phyloP scores from a whole-genome alignment of 2,797 vertebrate species.

The Euthynnus affinis region DNA sequence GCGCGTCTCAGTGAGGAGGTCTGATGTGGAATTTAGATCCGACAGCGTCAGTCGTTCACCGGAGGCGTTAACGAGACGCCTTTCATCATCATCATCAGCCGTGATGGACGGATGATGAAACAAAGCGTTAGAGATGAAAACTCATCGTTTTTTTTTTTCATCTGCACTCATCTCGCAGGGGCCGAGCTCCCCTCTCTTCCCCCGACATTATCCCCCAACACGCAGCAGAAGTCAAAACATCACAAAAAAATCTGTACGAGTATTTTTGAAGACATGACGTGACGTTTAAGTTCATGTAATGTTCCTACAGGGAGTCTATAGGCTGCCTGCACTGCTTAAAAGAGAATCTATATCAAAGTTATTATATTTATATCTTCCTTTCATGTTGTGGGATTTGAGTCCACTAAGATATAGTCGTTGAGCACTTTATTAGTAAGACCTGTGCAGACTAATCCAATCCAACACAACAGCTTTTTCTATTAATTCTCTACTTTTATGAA shows the following conservation, averaged over 20 bases:
- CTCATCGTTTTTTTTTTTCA: slow-evolving; percentile 17
- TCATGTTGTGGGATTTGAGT: too few species aligned
- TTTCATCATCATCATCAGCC: slow-evolving; percentile 67
- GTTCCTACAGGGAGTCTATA: slow-evolving; percentile 6
- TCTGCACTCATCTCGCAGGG: slow-evolving; percentile 23
- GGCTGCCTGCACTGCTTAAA: slow-evolving; percentile 5
- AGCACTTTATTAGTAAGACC: too few species aligned
- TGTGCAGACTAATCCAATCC: too few species aligned
- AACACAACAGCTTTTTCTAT: too few species aligned
- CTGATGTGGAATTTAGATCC: slow-evolving; percentile 76
- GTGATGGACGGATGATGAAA: slow-evolving; percentile 76
- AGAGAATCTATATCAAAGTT: neutral
- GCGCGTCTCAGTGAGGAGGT: slow-evolving; percentile 69
- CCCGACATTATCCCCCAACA: slow-evolving; percentile 45
- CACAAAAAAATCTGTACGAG: slow-evolving; percentile 50
- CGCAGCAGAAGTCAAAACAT: slow-evolving; percentile 59
- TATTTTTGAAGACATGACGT: slow-evolving; percentile 48
- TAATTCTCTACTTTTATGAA: too few species aligned
- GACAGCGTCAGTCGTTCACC: slow-evolving; percentile 54
- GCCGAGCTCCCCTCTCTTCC: too few species aligned
- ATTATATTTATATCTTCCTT: neutral
- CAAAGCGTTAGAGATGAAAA: slow-evolving; percentile 68
- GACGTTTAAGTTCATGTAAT: slow-evolving; percentile 43
- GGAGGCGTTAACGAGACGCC: slow-evolving; percentile 58
- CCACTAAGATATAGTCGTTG: too few species aligned